These are phyloP conservation scores for Ctenochaetus hawaiiensis DNA, from an alignment of 2,797 vertebrate species.

Conservation along the genomic window DNA sequence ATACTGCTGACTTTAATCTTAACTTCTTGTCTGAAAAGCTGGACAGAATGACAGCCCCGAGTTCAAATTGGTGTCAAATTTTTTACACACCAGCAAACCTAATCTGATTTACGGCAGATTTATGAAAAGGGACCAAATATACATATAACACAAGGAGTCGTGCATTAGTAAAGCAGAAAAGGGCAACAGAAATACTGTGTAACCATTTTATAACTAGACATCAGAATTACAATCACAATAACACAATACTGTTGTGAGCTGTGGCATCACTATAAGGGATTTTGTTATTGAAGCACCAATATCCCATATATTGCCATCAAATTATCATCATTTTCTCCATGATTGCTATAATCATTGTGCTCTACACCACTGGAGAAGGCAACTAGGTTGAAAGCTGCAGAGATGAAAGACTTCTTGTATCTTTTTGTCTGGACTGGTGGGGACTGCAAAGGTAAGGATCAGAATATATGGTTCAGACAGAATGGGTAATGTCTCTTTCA, in stretches of 20 bases:
- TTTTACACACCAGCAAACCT: not conserved
- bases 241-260: not conserved
- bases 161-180: not conserved
- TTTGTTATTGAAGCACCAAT: not conserved
- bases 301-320: not conserved
- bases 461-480: constrained; percentile 22
- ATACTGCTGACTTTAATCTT: not conserved
- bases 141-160: too few species aligned
- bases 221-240: not conserved
- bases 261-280: not conserved
- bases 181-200: not conserved
- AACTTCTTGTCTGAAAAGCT: not conserved
- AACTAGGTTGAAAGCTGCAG: not conserved
- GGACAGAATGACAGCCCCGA: not conserved
- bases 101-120: not conserved
- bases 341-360: not conserved
- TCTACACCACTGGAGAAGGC: not conserved
- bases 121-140: not conserved
- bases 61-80: not conserved
- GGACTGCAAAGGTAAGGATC: not conserved
- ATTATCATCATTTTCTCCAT: not conserved
- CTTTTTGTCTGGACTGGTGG: constrained; percentile 11
- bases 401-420: not conserved
- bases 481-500: constrained; percentile 30
- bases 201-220: not conserved